These are phyloP conservation scores for Aix galericulata DNA, from an alignment of 2,113 vertebrate genomes.

Conservation along the genomic window DNA sequence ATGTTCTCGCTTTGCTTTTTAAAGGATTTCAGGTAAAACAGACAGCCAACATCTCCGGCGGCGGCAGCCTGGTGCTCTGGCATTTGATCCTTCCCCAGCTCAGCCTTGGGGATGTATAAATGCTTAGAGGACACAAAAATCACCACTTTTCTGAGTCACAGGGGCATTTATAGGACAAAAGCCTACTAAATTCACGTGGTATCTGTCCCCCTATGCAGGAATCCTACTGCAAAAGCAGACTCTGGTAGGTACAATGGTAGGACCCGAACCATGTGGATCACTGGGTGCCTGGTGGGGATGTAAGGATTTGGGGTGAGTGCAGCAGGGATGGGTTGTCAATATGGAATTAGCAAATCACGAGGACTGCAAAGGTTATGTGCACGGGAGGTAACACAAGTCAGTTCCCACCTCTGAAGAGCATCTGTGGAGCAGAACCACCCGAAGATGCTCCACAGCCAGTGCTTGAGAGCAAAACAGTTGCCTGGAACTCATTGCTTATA, in stretches of 20 bases:
- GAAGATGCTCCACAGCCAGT: background rate
- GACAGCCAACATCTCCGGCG: background rate
- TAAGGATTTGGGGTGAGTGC: background rate
- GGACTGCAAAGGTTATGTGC: background rate
- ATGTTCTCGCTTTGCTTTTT: background rate
- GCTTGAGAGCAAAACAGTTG: background rate
- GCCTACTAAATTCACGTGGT: background rate
- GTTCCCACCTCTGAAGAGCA: background rate
- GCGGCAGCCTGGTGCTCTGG: background rate
- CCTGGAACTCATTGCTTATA: background rate
- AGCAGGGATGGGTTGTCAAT: background rate
- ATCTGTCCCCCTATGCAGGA: background rate
- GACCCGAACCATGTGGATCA: background rate
- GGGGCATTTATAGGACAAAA: background rate
- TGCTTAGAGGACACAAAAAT: background rate
- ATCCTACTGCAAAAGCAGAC: background rate
- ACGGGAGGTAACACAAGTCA: background rate
- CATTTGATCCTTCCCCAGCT: background rate
- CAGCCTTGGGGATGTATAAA: background rate
- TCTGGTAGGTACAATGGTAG: rapidly evolving
- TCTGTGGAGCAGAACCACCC: background rate
- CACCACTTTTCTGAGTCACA: background rate
- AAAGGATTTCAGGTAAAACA: background rate
- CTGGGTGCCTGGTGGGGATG: background rate
- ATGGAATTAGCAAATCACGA: background rate